Conservation (phyloP, 1,140 invertebrate genomes). For the Hycleus cichorii region DNA sequence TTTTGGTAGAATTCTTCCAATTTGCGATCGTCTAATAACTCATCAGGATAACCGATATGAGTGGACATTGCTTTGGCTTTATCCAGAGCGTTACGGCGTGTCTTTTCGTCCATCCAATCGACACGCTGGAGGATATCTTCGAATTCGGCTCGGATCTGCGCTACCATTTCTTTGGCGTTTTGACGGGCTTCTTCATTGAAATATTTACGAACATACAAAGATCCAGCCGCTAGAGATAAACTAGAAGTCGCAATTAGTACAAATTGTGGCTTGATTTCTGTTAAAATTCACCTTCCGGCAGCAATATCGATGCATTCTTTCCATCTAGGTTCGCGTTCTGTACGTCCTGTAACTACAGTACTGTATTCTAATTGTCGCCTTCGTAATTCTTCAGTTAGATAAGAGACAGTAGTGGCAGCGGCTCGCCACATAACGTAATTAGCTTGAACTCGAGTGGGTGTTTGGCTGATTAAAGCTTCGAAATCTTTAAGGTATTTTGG, state of each 20-base stretch:
- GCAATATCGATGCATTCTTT: slow-evolving; percentile 49
- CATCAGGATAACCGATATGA: slow-evolving; percentile 53
- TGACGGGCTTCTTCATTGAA: slow-evolving; percentile 47
- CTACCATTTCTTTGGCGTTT: slow-evolving; percentile 58
- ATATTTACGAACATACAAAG: slow-evolving; percentile 51
- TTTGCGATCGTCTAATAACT: slow-evolving; percentile 48
- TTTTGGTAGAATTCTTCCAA: slow-evolving; percentile 46
- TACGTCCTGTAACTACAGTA: slow-evolving; percentile 49
- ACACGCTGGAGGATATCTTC: slow-evolving; percentile 51
- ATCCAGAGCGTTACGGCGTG: slow-evolving; percentile 48
- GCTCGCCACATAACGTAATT: slow-evolving; percentile 59
- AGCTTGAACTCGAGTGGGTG: slow-evolving; percentile 55
- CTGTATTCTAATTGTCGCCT: slow-evolving; percentile 49
- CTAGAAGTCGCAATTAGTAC: slow-evolving; percentile 14
- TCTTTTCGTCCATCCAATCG: slow-evolving; percentile 65
- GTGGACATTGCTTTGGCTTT: slow-evolving; percentile 50
- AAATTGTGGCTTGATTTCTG: background rate
- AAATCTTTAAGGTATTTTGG: slow-evolving; percentile 53
- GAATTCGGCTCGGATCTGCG: slow-evolving; percentile 54
- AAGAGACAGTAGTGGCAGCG: slow-evolving; percentile 47
- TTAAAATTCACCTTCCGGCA: slow-evolving; percentile 36
- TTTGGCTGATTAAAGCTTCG: slow-evolving; percentile 45
- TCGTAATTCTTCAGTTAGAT: slow-evolving; percentile 48
- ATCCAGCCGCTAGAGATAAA: slow-evolving; percentile 50
- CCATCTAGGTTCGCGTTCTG: slow-evolving; percentile 48